These are phyloP conservation scores for Trissoscelio sp. DNA, from an alignment of 2,888 invertebrate species.

Conservation along the genomic window DNA sequence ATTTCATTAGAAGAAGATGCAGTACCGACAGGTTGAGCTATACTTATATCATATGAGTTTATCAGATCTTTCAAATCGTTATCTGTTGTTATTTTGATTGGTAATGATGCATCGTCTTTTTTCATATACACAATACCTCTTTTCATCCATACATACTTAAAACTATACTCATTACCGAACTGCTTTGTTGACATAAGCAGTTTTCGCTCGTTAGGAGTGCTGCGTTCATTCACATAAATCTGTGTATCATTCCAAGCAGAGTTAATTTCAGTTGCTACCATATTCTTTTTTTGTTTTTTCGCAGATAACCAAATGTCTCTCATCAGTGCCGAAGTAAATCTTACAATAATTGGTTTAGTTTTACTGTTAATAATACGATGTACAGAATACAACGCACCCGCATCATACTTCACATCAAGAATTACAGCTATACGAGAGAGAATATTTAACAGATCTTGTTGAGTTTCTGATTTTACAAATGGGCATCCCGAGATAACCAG, in stretches of 20 bases:
- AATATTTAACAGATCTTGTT: neutral
- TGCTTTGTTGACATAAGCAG: too few species aligned
- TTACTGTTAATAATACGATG: neutral
- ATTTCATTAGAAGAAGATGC: too few species aligned
- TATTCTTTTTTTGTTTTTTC: neutral
- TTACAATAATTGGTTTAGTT: neutral
- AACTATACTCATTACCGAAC: neutral
- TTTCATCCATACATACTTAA: neutral
- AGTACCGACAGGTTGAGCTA: too few species aligned
- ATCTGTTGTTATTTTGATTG: neutral
- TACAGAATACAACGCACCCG: neutral
- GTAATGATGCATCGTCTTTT: neutral
- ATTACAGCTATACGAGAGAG: neutral
- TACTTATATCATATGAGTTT: too few species aligned
- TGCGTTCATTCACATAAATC: constrained; percentile 1
- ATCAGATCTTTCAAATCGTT: too few species aligned
- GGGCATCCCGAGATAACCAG: neutral
- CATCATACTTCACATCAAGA: neutral
- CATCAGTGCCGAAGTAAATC: neutral
- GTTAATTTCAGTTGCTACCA: neutral
- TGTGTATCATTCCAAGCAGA: neutral
- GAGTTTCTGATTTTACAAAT: neutral
- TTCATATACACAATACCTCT: neutral
- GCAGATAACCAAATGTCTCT: neutral
- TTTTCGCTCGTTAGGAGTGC: too few species aligned